Conservation (phyloP, 2,888 invertebrate species). For the Sphinx pinastri region DNA sequence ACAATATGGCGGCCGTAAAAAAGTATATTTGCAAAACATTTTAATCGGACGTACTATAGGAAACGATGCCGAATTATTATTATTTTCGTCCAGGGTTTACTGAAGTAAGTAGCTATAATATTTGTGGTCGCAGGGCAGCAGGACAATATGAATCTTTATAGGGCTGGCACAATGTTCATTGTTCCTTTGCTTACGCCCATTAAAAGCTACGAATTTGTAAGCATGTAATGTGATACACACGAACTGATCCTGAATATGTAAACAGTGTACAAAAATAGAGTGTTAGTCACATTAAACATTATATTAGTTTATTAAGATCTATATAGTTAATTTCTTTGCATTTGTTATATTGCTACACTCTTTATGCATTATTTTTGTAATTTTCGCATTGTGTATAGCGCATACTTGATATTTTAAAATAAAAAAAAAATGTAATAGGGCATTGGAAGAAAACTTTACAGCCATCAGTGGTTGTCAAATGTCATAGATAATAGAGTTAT, state of each 20-base stretch:
- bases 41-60: too few relatives aligned
- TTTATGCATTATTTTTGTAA: constrained; percentile 12
- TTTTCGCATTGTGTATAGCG: constrained; percentile 11
- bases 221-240: constrained; percentile 17
- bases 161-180: background rate
- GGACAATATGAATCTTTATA: background rate
- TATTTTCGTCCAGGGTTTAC: too few relatives aligned
- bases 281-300: constrained; percentile 44
- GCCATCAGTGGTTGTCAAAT: background rate
- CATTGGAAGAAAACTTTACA: background rate
- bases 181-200: background rate
- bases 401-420: background rate
- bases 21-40: too few relatives aligned
- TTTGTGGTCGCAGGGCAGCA: too few relatives aligned
- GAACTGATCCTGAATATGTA: constrained; percentile 27
- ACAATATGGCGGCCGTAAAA: too few relatives aligned
- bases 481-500: constrained; percentile 1
- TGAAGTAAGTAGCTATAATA: too few relatives aligned
- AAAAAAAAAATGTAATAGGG: background rate
- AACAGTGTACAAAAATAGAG: constrained; percentile 57
- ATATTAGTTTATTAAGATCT: constrained; percentile 9
- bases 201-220: background rate
- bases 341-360: constrained; percentile 52
- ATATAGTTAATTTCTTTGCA: constrained; percentile 36
- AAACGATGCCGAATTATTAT: too few relatives aligned